Evolutionary conservation across 2,888 invertebrate species (phyloP), one percentile per base, ranked within the genome.

Genomic region (Eupithecia vulgata): DNA sequence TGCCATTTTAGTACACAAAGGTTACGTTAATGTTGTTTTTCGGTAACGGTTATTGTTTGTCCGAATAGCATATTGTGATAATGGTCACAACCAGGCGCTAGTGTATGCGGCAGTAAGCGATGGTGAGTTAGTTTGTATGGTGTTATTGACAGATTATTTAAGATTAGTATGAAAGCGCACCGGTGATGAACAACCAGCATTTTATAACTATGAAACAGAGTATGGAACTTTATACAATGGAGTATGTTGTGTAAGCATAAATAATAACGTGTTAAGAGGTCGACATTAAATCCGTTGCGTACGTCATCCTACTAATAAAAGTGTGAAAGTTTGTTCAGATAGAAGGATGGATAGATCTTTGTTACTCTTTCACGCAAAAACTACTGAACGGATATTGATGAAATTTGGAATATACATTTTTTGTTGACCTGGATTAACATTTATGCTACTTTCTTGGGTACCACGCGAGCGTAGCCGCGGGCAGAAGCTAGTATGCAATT

Each of bases 151-250:
- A 10, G 10, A 57, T 25, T 57, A 21, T 17, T 61, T 34, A 34
- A 34, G 61, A 34, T 61, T 61, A 61, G 17, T 61, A 61, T 61
- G 61, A 61, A 61, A 61, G 61, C 61, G 61, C 61, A 34, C 17
- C 15, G 61, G 34, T 61, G 6, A 34, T 61, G 25, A 25, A 57
- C 5, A 25, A 57, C 13, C 25, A 57, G 57, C 25, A 5, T 25
- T 12, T 5, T 57, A 25, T 57, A 12, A 52, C 52, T 21, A 52
- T 52, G 52, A 52, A 21, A 52, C 21, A 25, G 57, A 25, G 57
- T 57, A 57, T 57, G 8, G 21, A 25, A 25, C 13, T 25, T 57
- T n/a, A n/a, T n/a, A 48, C n/a, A 25, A 57, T 57, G n/a, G 52
- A 57, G 8, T 57, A 1, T 10, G 52, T 52, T 10, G 57, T 57